phyloP scores from a whole-genome alignment of 2,797 vertebrate species.

The Pygocentrus nattereri region DNA sequence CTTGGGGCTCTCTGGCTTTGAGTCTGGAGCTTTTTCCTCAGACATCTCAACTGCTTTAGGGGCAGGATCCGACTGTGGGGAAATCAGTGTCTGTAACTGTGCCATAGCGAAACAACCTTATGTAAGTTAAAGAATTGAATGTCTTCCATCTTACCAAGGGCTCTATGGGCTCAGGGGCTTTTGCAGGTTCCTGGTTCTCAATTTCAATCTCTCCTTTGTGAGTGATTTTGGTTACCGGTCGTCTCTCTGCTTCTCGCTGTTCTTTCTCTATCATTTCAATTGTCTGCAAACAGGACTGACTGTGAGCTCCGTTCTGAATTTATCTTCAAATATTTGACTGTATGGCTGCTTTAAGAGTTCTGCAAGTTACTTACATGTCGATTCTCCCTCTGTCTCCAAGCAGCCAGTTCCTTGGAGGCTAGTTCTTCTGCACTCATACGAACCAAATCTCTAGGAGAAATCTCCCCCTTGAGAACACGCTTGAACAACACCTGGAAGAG shows the following conservation, averaged over 20 bases:
- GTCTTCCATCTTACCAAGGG: conserved; percentile 79
- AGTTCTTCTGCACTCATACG: conserved; percentile 98
- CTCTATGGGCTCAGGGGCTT: conserved; percentile 86
- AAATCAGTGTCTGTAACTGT: background rate
- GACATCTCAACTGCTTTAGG: conserved; percentile 81
- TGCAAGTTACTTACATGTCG: conserved; percentile 87
- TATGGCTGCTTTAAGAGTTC: too few relatives aligned
- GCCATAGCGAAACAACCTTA: background rate
- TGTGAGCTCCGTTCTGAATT: background rate
- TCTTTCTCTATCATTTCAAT: conserved; percentile 99
- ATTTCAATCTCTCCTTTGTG: conserved; percentile 99
- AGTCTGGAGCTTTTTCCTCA: conserved; percentile 82
- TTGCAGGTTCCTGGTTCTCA: conserved; percentile 93
- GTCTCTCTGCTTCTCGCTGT: conserved; percentile 93
- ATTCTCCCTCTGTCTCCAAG: conserved; percentile 97
- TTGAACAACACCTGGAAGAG: conserved; percentile 86
- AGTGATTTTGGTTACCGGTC: conserved; percentile 98
- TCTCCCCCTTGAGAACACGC: conserved; percentile 94
- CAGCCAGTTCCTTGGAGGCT: conserved; percentile 97
- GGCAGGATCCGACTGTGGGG: conserved; percentile 74
- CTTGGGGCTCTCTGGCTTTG: conserved; percentile 79
- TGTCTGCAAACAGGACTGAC: conserved; percentile 77
- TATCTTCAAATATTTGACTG: background rate
- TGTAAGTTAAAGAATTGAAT: background rate
- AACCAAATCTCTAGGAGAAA: conserved; percentile 93